These are phyloP conservation scores for Tuta absoluta DNA, from an alignment of 2,888 invertebrate species.

Conservation along the genomic window DNA sequence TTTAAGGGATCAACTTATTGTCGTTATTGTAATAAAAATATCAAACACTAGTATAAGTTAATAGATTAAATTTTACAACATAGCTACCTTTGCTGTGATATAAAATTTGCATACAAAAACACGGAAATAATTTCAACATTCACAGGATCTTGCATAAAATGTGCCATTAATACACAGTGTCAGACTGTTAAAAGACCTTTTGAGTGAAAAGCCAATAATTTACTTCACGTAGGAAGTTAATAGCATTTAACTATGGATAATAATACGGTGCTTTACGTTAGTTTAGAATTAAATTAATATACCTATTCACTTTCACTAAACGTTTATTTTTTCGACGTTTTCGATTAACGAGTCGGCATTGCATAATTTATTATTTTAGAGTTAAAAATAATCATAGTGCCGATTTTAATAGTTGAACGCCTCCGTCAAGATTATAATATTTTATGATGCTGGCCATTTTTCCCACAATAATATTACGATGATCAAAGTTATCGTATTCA, in stretches of 20 bases:
- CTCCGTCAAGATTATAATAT: conserved; percentile 25
- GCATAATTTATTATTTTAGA: conserved; percentile 38
- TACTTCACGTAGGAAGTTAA: not conserved
- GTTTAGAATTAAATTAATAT: conserved; percentile 30
- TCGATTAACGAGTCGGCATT: conserved; percentile 34
- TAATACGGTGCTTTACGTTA: conserved; percentile 23
- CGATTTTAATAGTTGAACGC: conserved; percentile 38
- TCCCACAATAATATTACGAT: conserved; percentile 14
- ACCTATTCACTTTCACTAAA: conserved; percentile 37
- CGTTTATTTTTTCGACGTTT: conserved; percentile 23
- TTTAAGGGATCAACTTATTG: too few relatives aligned
- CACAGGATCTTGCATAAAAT: not conserved
- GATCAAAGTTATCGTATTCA: not conserved
- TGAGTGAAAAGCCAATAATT: not conserved
- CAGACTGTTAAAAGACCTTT: not conserved
- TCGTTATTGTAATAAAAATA: too few relatives aligned
- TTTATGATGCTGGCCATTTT: conserved; percentile 1
- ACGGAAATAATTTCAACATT: not conserved
- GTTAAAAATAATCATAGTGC: conserved; percentile 29
- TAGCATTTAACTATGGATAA: conserved; percentile 1
- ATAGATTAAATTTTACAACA: too few relatives aligned
- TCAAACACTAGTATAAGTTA: too few relatives aligned
- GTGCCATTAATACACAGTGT: not conserved
- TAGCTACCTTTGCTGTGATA: too few relatives aligned
- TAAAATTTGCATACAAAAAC: too few relatives aligned